Evolutionary conservation across 2,797 vertebrate species (phyloP).

Genomic region (Silurus lanzhouensis): DNA sequence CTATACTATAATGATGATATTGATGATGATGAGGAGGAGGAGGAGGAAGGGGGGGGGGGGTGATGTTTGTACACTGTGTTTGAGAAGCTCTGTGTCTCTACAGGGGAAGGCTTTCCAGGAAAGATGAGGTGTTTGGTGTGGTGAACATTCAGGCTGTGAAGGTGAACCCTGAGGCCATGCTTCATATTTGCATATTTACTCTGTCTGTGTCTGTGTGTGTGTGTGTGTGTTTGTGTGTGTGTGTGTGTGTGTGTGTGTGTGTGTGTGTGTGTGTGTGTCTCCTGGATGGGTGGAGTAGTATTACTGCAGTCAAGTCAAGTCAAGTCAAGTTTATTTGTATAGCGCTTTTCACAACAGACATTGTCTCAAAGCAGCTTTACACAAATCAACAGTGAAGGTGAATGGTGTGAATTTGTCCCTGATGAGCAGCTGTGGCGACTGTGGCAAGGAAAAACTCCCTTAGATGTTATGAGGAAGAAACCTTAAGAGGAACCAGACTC

Average conservation of each 20-base stretch:
- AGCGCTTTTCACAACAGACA: too few species aligned
- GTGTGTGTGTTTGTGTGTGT: not conserved
- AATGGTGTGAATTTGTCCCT: too few species aligned
- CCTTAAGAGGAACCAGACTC: too few species aligned
- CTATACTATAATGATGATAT: too few species aligned
- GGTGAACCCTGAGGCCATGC: slow-evolving; percentile 62
- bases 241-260: not conserved
- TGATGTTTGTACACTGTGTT: not conserved
- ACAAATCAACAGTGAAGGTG: too few species aligned
- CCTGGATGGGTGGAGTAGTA: not conserved
- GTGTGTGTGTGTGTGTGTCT: not conserved
- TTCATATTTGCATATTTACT: not conserved
- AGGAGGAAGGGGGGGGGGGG: too few species aligned
- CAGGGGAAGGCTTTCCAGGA: slow-evolving; percentile 73
- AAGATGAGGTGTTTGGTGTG: slow-evolving; percentile 74
- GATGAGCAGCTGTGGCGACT: too few species aligned
- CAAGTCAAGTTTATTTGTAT: too few species aligned
- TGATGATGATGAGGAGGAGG: too few species aligned
- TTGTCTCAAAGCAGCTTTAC: too few species aligned
- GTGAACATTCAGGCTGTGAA: slow-evolving; percentile 86
- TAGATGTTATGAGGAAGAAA: too few species aligned
- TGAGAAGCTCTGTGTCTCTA: slow-evolving; percentile 6
- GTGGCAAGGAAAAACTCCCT: too few species aligned
- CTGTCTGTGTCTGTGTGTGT: not conserved
- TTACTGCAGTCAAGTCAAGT: not conserved